These are phyloP conservation scores for Apodemia duryi DNA, from an alignment of 2,888 invertebrate genomes.

Conservation along the genomic window DNA sequence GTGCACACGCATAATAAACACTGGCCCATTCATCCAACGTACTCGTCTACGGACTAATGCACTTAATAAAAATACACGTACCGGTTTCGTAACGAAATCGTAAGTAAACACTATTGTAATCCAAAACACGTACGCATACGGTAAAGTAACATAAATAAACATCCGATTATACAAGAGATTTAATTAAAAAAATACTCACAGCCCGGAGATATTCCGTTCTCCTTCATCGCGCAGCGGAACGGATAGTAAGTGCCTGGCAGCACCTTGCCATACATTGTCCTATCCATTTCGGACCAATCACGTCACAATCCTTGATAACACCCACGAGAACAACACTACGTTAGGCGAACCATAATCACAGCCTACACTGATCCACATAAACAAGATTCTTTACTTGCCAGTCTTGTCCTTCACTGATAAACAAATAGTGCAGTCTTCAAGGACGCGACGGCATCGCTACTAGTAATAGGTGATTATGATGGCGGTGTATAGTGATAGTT, in stretches of 20 bases:
- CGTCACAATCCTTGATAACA: constrained; percentile 55
- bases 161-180: constrained; percentile 25
- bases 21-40: constrained; percentile 34
- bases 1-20: constrained; percentile 41
- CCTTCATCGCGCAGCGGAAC: constrained; percentile 89
- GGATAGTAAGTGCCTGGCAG: constrained; percentile 91
- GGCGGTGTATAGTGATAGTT: neutral
- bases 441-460: constrained; percentile 38
- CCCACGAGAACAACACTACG: constrained; percentile 58
- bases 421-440: constrained; percentile 35
- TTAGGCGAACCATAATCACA: constrained; percentile 71
- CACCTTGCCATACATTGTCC: constrained; percentile 94
- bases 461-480: neutral
- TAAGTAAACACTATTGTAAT: constrained; percentile 40
- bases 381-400: constrained; percentile 28
- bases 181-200: constrained; percentile 83
- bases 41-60: constrained; percentile 43
- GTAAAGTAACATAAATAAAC: constrained; percentile 38
- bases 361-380: constrained; percentile 58
- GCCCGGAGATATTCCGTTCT: constrained; percentile 91
- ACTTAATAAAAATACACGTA: constrained; percentile 53
- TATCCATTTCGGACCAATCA: constrained; percentile 84
- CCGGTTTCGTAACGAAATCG: constrained; percentile 41
- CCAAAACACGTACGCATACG: constrained; percentile 36
- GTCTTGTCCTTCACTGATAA: constrained; percentile 18